These are phyloP conservation scores for Megalurothrips usitatus DNA, from an alignment of 2,888 invertebrate genomes.

Conservation along the genomic window DNA sequence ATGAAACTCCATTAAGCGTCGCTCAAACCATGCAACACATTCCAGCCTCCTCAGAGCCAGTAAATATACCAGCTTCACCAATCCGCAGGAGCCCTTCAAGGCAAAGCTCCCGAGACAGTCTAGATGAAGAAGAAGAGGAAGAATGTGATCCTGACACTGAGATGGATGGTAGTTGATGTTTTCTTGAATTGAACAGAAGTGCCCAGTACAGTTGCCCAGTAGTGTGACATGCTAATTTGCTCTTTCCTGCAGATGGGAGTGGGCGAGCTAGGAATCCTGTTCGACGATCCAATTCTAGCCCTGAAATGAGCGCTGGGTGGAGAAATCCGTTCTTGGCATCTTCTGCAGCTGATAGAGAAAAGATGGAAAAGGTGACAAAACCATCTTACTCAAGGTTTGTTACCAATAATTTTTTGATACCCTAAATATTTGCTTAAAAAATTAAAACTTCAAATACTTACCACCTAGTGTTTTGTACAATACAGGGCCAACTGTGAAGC, in stretches of 20 bases:
- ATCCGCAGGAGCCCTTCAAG: slow-evolving; percentile 50
- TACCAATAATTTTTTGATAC: slow-evolving; percentile 31
- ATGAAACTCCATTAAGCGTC: neutral
- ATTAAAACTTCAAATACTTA: slow-evolving; percentile 12
- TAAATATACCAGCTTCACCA: slow-evolving; percentile 49
- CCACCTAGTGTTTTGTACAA: slow-evolving; percentile 28
- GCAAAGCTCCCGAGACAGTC: slow-evolving; percentile 53
- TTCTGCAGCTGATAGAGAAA: slow-evolving; percentile 44
- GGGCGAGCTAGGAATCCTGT: slow-evolving; percentile 72
- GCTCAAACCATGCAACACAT: neutral
- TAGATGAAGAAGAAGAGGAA: slow-evolving; percentile 51
- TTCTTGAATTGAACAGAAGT: neutral
- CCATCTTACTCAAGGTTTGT: slow-evolving; percentile 55
- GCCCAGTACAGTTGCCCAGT: neutral
- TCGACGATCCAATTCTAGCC: slow-evolving; percentile 82
- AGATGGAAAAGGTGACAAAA: slow-evolving; percentile 57
- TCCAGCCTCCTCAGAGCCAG: slow-evolving; percentile 44
- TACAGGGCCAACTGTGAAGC: slow-evolving; percentile 77
- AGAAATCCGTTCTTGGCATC: slow-evolving; percentile 60
- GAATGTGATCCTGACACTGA: slow-evolving; percentile 33
- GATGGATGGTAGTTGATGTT: slow-evolving; percentile 13
- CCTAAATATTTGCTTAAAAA: neutral
- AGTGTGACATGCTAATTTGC: neutral
- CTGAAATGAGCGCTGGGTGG: slow-evolving; percentile 88
- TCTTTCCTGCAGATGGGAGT: slow-evolving; percentile 40